Conservation (phyloP, 2,797 vertebrate genomes). For the Anguilla pacifica region DNA sequence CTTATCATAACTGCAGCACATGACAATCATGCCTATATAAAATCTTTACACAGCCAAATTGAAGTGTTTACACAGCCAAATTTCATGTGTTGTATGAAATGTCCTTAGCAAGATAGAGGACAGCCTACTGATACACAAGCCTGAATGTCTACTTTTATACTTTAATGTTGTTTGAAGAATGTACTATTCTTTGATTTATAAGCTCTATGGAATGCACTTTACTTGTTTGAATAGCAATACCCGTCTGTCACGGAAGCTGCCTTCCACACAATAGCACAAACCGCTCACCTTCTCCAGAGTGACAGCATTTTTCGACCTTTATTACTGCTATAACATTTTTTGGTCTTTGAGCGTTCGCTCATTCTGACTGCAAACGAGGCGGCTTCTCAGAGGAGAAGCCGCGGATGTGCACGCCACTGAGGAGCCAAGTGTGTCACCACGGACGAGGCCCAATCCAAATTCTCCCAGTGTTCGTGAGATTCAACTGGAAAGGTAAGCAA, state of each 20-base stretch:
- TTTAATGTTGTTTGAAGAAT: background rate
- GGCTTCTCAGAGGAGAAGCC: background rate
- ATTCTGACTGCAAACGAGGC: background rate
- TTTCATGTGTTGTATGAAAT: background rate
- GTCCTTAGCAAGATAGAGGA: background rate
- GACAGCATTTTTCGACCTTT: background rate
- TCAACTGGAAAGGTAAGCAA: slow-evolving; percentile 65
- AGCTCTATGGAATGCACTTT: too few relatives aligned
- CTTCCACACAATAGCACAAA: too few relatives aligned
- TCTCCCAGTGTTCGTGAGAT: slow-evolving; percentile 58
- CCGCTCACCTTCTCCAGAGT: background rate
- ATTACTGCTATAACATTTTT: background rate
- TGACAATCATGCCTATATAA: background rate
- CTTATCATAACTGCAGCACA: background rate
- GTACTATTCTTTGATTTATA: background rate
- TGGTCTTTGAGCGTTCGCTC: background rate
- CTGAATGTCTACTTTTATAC: background rate
- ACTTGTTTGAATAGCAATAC: too few relatives aligned
- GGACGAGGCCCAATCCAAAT: slow-evolving; percentile 63
- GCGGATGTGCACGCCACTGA: background rate
- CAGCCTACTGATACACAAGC: background rate
- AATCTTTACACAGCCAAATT: background rate
- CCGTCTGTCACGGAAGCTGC: too few relatives aligned
- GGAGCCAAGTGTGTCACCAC: slow-evolving; percentile 22
- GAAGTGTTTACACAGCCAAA: background rate